Evolutionary conservation across 2,888 invertebrate species (phyloP), one percentile per base, ranked within the genome.

Genomic region (Scrobipalpa atriplicella): DNA sequence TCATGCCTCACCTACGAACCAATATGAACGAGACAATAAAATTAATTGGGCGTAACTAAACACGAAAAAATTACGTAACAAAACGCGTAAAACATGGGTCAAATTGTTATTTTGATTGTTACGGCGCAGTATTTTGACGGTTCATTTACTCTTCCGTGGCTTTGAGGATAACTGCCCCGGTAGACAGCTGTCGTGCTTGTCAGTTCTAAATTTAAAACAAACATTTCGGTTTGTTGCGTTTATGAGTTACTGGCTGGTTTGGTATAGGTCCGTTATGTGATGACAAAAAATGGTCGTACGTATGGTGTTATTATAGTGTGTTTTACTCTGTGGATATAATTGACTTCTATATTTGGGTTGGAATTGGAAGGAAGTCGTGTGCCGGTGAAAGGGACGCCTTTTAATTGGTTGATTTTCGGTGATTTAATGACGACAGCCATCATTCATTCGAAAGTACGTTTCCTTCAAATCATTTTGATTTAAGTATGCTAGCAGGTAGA

Each of bases 181-280:
- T 80, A 76, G 88, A 85, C 90, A 90, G 89, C 90, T 92, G 92
- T 89, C 90, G 80, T 75, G 74, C n/a, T 70, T 82, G 86, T 84
- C 85, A 82, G 84, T 85, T 89, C 88, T 85, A 89, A 88, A 90
- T 89, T 88, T 86, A 89, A 91, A 90, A 86, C 82, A 84, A 90
- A 87, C 86, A 85, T 84, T 82, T 78, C 69, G 62, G 66, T 86
- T 84, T 86, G 84, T 83, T 84, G 78, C 79, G 73, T 82, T 82
- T 84, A 83, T 83, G 82, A 85, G 78, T 77, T 76, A 52, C 38
- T 47, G 74, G 72, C 72, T 74, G 75, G 74, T 75, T 75, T 38
- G 63, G 38, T n/a, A 18, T 63, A 75, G 77, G 77, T 78, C 75
- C 73, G 74, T 72, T 75, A 66, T 60, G 67, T 63, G 52, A 52